A percentile compares a stretch with the other conserved stretches of the same genome.
phyloP scores from a whole-genome alignment of 2,888 invertebrate genomes.

The Enchytraeus crypticus region DNA sequence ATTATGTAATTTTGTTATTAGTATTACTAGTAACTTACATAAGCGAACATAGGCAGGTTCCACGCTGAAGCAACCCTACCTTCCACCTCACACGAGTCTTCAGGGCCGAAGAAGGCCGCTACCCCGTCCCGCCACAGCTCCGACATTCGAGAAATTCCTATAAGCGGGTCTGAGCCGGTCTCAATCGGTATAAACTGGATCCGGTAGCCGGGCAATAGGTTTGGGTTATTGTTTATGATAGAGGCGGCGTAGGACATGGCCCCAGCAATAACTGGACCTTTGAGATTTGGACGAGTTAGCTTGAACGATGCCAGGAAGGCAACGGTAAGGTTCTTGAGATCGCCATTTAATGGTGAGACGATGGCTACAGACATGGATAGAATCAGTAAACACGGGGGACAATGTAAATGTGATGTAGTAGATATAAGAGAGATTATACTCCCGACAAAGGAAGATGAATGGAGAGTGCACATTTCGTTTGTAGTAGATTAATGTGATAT shows the following conservation, averaged over 20 bases:
- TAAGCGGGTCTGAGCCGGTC: constrained; percentile 72
- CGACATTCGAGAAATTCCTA: constrained; percentile 72
- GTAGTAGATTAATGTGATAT: too few relatives aligned
- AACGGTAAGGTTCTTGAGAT: too few relatives aligned
- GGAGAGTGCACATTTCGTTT: too few relatives aligned
- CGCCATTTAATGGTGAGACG: too few relatives aligned
- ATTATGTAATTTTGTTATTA: too few relatives aligned
- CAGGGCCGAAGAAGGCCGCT: constrained; percentile 87
- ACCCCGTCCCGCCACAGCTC: constrained; percentile 84
- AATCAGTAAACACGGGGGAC: too few relatives aligned
- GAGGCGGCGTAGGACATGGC: constrained; percentile 75
- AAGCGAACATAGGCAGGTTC: constrained; percentile 92
- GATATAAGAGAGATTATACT: too few relatives aligned
- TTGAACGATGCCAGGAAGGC: too few relatives aligned
- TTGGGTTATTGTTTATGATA: constrained; percentile 65
- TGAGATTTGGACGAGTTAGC: too few relatives aligned
- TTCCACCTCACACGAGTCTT: constrained; percentile 85
- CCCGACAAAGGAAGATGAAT: too few relatives aligned
- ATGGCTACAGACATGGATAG: too few relatives aligned
- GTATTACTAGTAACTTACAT: constrained; percentile 72
- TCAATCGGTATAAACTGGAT: constrained; percentile 68
- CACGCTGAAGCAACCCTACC: constrained; percentile 84
- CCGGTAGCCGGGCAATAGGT: constrained; percentile 59
- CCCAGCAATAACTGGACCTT: constrained; percentile 52
- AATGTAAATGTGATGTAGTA: too few relatives aligned